phyloP scores from a whole-genome alignment of 2,113 vertebrate species.

The Uria aalge region DNA sequence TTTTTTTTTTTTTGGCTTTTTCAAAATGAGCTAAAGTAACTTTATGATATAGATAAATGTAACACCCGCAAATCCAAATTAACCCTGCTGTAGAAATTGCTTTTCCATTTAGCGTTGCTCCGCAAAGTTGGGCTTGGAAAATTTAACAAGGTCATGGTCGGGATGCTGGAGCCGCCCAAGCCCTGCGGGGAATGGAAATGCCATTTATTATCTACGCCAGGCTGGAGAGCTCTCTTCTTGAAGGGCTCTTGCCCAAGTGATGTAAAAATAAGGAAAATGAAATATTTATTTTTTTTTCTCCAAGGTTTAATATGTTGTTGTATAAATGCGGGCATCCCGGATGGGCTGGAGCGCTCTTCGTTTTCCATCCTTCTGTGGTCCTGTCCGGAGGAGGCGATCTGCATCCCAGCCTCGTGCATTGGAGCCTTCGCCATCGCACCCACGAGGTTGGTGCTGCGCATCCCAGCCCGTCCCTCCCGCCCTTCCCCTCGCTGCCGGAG shows the following conservation, averaged over 20 bases:
- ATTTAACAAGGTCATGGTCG: not conserved
- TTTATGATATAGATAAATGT: not conserved
- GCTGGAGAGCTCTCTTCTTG: not conserved
- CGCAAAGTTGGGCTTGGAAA: not conserved
- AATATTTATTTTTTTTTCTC: not conserved
- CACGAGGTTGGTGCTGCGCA: no score
- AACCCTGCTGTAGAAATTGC: not conserved
- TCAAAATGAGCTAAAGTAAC: not conserved
- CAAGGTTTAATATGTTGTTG: not conserved
- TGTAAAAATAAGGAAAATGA: not conserved
- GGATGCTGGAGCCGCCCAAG: not conserved
- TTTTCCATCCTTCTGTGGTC: not conserved
- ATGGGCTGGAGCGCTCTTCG: not conserved
- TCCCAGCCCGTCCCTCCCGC: not conserved
- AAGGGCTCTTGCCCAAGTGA: not conserved
- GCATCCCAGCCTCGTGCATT: not conserved
- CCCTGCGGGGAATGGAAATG: not conserved
- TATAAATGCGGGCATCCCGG: not conserved
- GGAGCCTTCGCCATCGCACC: not conserved
- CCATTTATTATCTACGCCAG: fast-evolving
- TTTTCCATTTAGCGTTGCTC: not conserved
- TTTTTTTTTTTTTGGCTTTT: not conserved
- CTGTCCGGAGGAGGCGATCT: not conserved
- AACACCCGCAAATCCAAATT: not conserved
- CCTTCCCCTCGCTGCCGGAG: not conserved